A percentile compares a stretch with the other conserved stretches of the same genome.
These are phyloP conservation scores for Chrysolina oricalcia DNA, from an alignment of 2,888 invertebrate species.

Conservation along the genomic window DNA sequence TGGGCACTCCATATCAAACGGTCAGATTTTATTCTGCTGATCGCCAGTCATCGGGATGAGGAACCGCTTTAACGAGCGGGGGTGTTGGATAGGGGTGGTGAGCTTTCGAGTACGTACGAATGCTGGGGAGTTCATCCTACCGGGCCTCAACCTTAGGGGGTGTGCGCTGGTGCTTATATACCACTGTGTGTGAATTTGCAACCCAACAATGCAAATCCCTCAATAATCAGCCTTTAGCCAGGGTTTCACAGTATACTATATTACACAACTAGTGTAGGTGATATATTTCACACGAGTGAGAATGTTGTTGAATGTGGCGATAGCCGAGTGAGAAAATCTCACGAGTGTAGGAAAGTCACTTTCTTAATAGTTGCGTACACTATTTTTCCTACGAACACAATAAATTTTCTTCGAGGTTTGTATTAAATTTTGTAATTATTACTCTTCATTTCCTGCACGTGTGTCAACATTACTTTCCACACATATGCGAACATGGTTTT, in stretches of 20 bases:
- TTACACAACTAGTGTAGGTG: not conserved
- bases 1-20: too few species aligned
- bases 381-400: constrained; percentile 19
- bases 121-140: too few species aligned
- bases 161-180: not conserved
- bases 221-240: constrained; percentile 1
- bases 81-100: too few species aligned
- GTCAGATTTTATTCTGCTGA: too few species aligned
- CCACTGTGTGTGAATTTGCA: not conserved
- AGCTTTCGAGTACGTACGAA: too few species aligned
- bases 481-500: too few species aligned
- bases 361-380: constrained; percentile 18
- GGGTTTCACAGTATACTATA: not conserved
- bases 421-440: too few species aligned
- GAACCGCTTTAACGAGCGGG: too few species aligned
- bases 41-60: too few species aligned
- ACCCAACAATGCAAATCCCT: not conserved
- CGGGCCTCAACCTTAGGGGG: too few species aligned
- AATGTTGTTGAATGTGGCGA: not conserved
- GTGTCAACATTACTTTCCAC: too few species aligned
- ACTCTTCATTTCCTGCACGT: constrained; percentile 15
- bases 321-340: not conserved
- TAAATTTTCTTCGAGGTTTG: constrained; percentile 28
- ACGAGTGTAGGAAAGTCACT: constrained; percentile 21
- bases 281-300: too few species aligned